These are phyloP conservation scores for Tyrophagus putrescentiae DNA, from an alignment of 1,140 invertebrate genomes.

Conservation along the genomic window DNA sequence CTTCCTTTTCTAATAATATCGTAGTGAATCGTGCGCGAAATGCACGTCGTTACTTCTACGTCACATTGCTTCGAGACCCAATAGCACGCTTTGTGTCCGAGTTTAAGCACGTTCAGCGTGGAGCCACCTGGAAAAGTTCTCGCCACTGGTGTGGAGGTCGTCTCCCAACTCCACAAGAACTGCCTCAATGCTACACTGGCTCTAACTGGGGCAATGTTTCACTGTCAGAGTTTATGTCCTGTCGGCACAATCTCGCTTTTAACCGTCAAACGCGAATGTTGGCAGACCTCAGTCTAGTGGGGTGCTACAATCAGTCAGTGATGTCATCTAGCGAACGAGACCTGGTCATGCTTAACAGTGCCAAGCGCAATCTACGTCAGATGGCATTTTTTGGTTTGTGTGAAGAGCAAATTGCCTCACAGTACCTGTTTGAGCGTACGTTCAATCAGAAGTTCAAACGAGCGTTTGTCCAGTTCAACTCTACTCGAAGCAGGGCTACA, in stretches of 20 bases:
- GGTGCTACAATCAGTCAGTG: slow-evolving; percentile 78
- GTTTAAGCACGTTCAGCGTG: slow-evolving; percentile 84
- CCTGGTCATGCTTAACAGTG: slow-evolving; percentile 71
- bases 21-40: slow-evolving; percentile 49
- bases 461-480: slow-evolving; percentile 75
- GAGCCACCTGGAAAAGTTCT: slow-evolving; percentile 82
- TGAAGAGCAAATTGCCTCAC: slow-evolving; percentile 82
- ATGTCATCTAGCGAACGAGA: slow-evolving; percentile 48
- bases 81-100: slow-evolving; percentile 77
- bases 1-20: not conserved
- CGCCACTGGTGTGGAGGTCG: slow-evolving; percentile 73
- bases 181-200: slow-evolving; percentile 43
- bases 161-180: slow-evolving; percentile 49
- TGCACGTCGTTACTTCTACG: slow-evolving; percentile 68
- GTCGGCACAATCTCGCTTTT: slow-evolving; percentile 77
- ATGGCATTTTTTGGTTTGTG: slow-evolving; percentile 96
- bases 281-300: slow-evolving; percentile 77
- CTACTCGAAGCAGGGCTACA: slow-evolving; percentile 61
- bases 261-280: slow-evolving; percentile 97
- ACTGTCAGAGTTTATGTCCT: slow-evolving; percentile 70
- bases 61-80: slow-evolving; percentile 83
- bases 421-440: slow-evolving; percentile 93
- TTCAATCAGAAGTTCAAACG: slow-evolving; percentile 79
- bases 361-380: slow-evolving; percentile 78
- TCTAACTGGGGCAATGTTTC: slow-evolving; percentile 41